Conservation (phyloP, 2,113 vertebrate genomes). For the Cottus gobio region DNA sequence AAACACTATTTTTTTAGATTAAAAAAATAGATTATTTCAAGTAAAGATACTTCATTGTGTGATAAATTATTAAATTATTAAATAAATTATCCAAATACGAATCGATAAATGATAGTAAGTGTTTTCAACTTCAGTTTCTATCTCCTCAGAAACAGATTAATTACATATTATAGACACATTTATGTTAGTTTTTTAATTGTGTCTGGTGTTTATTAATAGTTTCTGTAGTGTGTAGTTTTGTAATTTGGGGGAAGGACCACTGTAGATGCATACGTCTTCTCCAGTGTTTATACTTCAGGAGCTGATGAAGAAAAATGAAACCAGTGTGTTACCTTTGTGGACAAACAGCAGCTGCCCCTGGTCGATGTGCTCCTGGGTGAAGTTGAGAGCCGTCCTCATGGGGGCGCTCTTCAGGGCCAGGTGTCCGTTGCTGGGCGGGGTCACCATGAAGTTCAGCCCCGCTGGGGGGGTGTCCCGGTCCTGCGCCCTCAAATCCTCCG, state of each 20-base stretch:
- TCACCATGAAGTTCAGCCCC: conserved; percentile 86
- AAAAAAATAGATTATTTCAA: too few relatives aligned
- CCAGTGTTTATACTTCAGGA: too few relatives aligned
- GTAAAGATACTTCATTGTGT: too few relatives aligned
- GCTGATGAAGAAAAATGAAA: neutral
- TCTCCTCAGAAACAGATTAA: neutral
- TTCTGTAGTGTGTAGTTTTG: neutral
- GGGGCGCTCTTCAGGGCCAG: conserved; percentile 88
- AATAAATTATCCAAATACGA: too few relatives aligned
- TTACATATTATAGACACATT: neutral
- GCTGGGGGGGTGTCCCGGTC: conserved; percentile 85
- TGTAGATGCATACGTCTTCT: neutral
- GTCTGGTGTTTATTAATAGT: neutral
- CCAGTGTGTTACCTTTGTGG: conserved; percentile 84
- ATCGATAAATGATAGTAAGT: too few relatives aligned
- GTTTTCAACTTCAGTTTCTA: neutral
- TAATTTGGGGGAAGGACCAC: neutral
- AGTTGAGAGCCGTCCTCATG: conserved; percentile 85
- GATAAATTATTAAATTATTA: too few relatives aligned
- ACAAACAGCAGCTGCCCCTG: conserved; percentile 88
- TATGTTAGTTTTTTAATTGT: too few relatives aligned
- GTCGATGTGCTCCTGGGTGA: conserved; percentile 89
- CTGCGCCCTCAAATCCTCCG: conserved; percentile 83
- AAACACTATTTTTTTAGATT: too few relatives aligned
- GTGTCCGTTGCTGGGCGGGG: conserved; percentile 89